These are phyloP conservation scores for Platerodrilus igneus DNA, from an alignment of 2,888 invertebrate genomes.

Conservation along the genomic window DNA sequence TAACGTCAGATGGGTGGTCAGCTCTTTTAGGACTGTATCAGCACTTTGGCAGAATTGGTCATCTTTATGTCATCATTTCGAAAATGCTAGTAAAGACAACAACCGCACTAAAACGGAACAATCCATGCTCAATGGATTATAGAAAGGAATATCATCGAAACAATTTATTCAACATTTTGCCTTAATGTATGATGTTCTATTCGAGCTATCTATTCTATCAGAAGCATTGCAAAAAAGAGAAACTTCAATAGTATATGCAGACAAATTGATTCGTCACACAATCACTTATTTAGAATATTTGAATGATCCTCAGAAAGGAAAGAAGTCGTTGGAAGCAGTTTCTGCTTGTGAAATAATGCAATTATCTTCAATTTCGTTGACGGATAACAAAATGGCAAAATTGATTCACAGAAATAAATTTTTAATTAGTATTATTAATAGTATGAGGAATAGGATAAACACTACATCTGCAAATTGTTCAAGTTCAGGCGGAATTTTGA, in stretches of 20 bases:
- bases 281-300: slow-evolving; percentile 5
- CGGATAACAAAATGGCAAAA: slow-evolving; percentile 4
- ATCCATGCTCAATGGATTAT: neutral
- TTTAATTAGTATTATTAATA: slow-evolving; percentile 4
- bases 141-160: neutral
- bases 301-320: slow-evolving; percentile 4
- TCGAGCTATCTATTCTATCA: neutral
- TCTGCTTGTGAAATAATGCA: slow-evolving; percentile 4
- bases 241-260: no score
- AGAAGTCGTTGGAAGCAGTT: slow-evolving; percentile 1
- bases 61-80: neutral
- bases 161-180: neutral
- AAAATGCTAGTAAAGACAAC: neutral
- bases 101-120: neutral
- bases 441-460: slow-evolving; percentile 1
- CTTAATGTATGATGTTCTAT: slow-evolving; percentile 1
- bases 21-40: neutral
- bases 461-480: no score
- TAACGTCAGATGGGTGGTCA: neutral
- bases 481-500: slow-evolving; percentile 4
- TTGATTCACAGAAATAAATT: slow-evolving; percentile 5
- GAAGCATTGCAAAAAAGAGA: slow-evolving; percentile 5
- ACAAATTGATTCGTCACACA: slow-evolving; percentile 5
- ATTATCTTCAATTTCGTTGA: slow-evolving; percentile 4
- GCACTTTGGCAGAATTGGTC: neutral